Base-by-base conservation (phyloP, 2,888 invertebrate species). In the Drosophila vallismaia region DNA sequence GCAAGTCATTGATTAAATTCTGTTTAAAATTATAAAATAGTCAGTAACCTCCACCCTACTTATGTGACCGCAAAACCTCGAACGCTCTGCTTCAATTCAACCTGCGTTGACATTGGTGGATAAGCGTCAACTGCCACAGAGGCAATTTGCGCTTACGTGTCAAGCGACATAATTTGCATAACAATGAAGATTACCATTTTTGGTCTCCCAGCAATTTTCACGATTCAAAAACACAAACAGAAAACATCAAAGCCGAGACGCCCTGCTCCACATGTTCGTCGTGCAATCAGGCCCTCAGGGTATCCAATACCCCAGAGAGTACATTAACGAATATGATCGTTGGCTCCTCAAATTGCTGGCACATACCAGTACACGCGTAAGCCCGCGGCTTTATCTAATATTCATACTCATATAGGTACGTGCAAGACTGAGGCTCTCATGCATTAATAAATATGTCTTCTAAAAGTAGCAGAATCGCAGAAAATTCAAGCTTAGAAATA, bases 91-190 rank as follows among this genome's bases (percentile, higher is more conserved):
- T 12, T 36, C 36, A 36, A 36, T 36, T 36, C 12, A 36, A n/a
- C n/a, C 14, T 42, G 40, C 24, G 44, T 44, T 24, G 44, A 24
- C 44, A 44, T 44, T 44, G 44, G 44, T 44, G 44, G 24, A 1
- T 44, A 19, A 44, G 62, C 80, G 73, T 75, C 77, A 66, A 71
- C 74, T 56, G 55, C 55, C 42, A 28, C 45, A 40, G 26, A 64
- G 55, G 58, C 63, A 71, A 63, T 71, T 75, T 82, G 76, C 78
- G 89, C 85, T 90, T 89, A 90, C 91, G 91, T 91, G 91, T 82
- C 83, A 86, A 89, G 86, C 79, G 83, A 82, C 90, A 90, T 90
- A 90, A 91, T 91, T 91, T 91, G 91, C 91, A 91, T 91, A 91
- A 91, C 91, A 91, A 91, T 91, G 89, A 86, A 87, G 83, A 86